Percentiles rank a stretch among this genome's conserved stretches.
phyloP scores from a whole-genome alignment of 37 sponge, comb jelly and placozoan species.

The Chondrilla cf. caribensis region DNA sequence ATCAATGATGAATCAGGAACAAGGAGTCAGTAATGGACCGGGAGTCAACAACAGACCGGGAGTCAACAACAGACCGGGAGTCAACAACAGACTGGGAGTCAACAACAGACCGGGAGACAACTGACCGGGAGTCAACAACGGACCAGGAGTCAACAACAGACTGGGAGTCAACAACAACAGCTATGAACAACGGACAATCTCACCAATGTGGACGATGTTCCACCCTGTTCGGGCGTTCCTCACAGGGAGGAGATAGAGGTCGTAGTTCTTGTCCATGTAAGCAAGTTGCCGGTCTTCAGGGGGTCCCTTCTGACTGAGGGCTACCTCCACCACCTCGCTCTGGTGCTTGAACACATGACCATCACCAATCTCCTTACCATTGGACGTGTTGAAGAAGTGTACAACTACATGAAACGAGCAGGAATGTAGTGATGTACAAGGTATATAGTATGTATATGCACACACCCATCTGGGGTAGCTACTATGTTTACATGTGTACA shows the following conservation, averaged over 20 bases:
- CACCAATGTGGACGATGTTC: constrained; percentile 18
- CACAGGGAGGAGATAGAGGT: constrained; percentile 72
- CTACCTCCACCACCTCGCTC: constrained; percentile 52
- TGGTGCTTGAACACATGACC: constrained; percentile 36
- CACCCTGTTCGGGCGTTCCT: constrained; percentile 2
- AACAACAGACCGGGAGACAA: too few relatives aligned
- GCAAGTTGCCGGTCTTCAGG: constrained; percentile 62
- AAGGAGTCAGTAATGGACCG: too few relatives aligned
- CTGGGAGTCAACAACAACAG: too few relatives aligned
- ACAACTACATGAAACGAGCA: constrained; percentile 53
- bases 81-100: too few relatives aligned
- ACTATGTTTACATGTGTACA: too few relatives aligned
- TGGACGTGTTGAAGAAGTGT: constrained; percentile 76
- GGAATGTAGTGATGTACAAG: neutral
- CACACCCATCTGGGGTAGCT: too few relatives aligned
- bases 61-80: too few relatives aligned
- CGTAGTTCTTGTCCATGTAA: constrained; percentile 86
- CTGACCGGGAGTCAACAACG: too few relatives aligned
- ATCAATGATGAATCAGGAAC: too few relatives aligned
- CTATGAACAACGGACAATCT: too few relatives aligned
- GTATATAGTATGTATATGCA: neutral
- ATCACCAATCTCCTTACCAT: constrained; percentile 74
- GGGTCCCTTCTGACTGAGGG: constrained; percentile 69
- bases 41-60: too few relatives aligned
- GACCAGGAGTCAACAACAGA: too few relatives aligned